Base-by-base conservation (phyloP, 2,888 invertebrate species). In the Ditula angustiorana region DNA sequence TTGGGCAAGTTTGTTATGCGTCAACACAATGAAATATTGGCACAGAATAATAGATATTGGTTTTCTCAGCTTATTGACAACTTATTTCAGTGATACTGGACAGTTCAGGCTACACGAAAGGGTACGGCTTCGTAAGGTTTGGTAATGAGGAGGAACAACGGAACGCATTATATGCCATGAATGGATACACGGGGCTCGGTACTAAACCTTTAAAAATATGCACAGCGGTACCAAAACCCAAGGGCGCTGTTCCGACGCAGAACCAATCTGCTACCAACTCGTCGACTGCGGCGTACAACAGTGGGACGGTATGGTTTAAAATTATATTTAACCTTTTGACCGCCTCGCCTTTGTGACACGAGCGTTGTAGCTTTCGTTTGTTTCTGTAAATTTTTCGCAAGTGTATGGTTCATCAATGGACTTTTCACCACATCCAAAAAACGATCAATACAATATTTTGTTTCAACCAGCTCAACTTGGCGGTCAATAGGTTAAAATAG, bases 111-210 rank as follows among this genome's bases (percentile, higher is more conserved):
- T 97, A 97, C 78, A 98, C 98, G 76, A 98, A 98, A 90, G 98
- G 99, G 11, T 99, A 98, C 85, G 99, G 99, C 4, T 99, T 99
- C 88, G 98, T 99, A 8, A 94, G 98, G 71, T 99, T 99, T 84
- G 97, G 98, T 3, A 97, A 96, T 77, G 98, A 99, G 85, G 97
- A 97, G 66, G 98, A 98, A 80, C 98, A 99, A 85, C 97, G 98
- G 78, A 96, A 97, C 76, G 98, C 98, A 69, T 90, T 99, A 56
- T 95, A 96, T 59, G 96, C 97, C 68, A 99, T 99, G 99, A 98
- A 98, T 81, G 98, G 98, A 1, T 98, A 96, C 80, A 95, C 96
- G 60, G 98, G 98, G 0, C 93, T 99, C 0, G 98, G 98, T 0
- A 95, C 95, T 0, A 98, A 97, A 81, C 96, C 98, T 0, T 92